Evolutionary conservation across 2,888 invertebrate genomes (phyloP).

Genomic region (Kryphioiulus occultus): DNA sequence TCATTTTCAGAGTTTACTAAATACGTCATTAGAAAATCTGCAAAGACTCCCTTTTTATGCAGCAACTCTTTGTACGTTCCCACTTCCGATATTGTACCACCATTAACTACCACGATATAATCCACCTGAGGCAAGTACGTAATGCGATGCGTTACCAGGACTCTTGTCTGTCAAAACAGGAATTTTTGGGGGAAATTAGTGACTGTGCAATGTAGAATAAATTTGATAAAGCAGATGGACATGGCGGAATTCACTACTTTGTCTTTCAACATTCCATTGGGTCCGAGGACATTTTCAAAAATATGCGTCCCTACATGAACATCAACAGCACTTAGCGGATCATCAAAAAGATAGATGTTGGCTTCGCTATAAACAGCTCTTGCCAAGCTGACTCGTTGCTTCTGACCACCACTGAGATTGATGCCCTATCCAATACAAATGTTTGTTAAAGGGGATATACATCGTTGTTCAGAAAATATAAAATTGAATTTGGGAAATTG

Average conservation of each 20-base stretch:
- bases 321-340: constrained; percentile 67
- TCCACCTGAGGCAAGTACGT: constrained; percentile 64
- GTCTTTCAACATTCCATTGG: constrained; percentile 63
- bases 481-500: background rate
- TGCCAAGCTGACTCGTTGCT: constrained; percentile 63
- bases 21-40: constrained; percentile 64
- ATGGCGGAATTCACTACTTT: constrained; percentile 59
- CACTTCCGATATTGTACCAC: constrained; percentile 64
- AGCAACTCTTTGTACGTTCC: constrained; percentile 65
- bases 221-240: background rate
- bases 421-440: constrained; percentile 69
- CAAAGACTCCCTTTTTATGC: constrained; percentile 63
- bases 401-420: constrained; percentile 69
- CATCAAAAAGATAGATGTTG: constrained; percentile 67
- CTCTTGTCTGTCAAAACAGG: constrained; percentile 61
- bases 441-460: background rate
- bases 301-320: constrained; percentile 66
- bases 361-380: constrained; percentile 63
- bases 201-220: background rate
- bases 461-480: background rate
- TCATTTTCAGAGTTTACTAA: constrained; percentile 61
- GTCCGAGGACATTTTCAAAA: constrained; percentile 65
- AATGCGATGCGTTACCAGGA: constrained; percentile 66
- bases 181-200: constrained; percentile 10
- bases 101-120: constrained; percentile 64